Evolutionary conservation across 2,888 invertebrate species (phyloP), one percentile per base, ranked within the genome.

Genomic region (Cheilosia variabilis): DNA sequence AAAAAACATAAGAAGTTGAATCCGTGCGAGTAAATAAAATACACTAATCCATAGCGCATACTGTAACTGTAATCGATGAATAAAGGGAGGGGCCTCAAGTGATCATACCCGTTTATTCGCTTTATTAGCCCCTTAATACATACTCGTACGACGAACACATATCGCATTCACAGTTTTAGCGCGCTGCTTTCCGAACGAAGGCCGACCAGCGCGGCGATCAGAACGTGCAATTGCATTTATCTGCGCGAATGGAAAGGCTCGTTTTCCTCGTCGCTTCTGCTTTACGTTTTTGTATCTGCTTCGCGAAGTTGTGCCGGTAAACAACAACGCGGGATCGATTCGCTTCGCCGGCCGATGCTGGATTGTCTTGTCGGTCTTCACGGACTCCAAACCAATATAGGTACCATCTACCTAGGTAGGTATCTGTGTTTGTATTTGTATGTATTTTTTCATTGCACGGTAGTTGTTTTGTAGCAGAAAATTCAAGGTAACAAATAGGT

Each of bases 91-190:
- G 37, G 83, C 73, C 45, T 57, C 62, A 55, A 57, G 43, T 63
- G 43, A 50, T 62, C 66, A 77, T 78, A 72, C 68, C 71, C 45
- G 66, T 83, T 77, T 83, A 72, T 83, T 66, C 60, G 72, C 50
- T 77, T 77, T 27, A 19, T 77, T 83, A 72, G 62, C 41, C 53
- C 27, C 22, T 43, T 60, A 41, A 62, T 60, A 62, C 62, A 57
- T 63, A 47, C 17, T 9, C 53, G 31, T 55, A 53, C n/a, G n/a
- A 9, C 9, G 31, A 9, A 7, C n/a, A 9, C 13, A 37, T 37
- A 37, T 13, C 13, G 10, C 34, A 34, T 17, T n/a, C 6, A 3
- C 7, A 2, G 17, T 2, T 47, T 6, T 17, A 47, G n/a, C 17
- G 27, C 52, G 69, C 53, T 62, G 41, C 47, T 66, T 66, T 34